Evolutionary conservation across 2,113 vertebrate genomes (phyloP), one percentile per base, ranked within the genome.

Genomic region (Ia io): DNA sequence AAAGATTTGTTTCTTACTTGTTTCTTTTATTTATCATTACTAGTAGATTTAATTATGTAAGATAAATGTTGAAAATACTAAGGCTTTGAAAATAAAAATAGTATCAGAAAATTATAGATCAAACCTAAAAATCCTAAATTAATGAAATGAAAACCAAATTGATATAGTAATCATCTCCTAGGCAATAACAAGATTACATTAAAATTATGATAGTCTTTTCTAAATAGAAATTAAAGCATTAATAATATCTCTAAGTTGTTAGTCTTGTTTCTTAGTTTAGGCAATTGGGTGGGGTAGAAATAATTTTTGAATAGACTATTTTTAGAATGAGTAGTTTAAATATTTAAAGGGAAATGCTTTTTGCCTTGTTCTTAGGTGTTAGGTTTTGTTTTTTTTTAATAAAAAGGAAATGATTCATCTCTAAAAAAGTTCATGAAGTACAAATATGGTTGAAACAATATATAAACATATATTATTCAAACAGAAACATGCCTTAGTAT

Each of bases 341-440:
- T 77, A 86, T 84, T 92, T 91, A 95, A 93, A 67, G 65, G 84
- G 73, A 94, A 88, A 90, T 96, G 37, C 6, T 94, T 94, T 93
- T 94, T 88, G 44, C 14, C 32, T 84, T 95, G 67, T 82, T 90
- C 51, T 93, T 83, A 94, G 28, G 76, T 94, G 47, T 86, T 94
- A 93, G 37, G 25, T 9, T 18, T 53, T n/a, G n/a, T n/a, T 53
- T 53, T 23, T 89, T 95, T 95, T 92, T 69, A 7, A 70, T 87
- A 71, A 71, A 94, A 94, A 95, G 89, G 97, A 96, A 97, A 88
- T 96, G 93, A 96, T 93, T 96, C 84, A 91, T 23, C 84, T 96
- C 47, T 88, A 40, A 89, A 89, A 89, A 94, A 93, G 22, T 53
- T 59, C 70, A 71, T 74, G 42, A 93, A 93, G 12, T 93, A 91